phyloP scores from a whole-genome alignment of 2,888 invertebrate species.

The Ennomos fuscantarius region DNA sequence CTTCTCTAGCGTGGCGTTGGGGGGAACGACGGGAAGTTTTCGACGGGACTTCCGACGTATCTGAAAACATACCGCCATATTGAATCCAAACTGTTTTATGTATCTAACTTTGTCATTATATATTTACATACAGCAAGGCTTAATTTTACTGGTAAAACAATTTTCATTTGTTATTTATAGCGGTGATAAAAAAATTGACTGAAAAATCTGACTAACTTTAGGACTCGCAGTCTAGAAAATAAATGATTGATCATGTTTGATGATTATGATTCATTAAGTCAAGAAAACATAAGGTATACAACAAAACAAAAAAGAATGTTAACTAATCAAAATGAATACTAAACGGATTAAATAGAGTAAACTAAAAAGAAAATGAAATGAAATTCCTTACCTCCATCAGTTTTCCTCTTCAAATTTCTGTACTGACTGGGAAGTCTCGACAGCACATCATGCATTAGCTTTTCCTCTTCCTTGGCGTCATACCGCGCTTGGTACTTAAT shows the following conservation, averaged over 20 bases:
- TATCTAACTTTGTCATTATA: not conserved
- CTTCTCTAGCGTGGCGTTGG: constrained; percentile 23
- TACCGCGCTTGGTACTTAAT: constrained; percentile 66
- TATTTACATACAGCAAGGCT: not conserved
- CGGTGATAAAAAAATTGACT: too few relatives aligned
- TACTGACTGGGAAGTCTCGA: constrained; percentile 57
- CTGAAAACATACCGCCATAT: constrained; percentile 35
- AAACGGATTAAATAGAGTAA: too few relatives aligned
- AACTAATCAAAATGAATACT: too few relatives aligned
- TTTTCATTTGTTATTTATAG: not conserved
- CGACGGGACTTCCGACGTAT: constrained; percentile 26
- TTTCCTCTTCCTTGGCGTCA: constrained; percentile 55
- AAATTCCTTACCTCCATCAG: constrained; percentile 60
- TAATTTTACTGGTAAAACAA: not conserved
- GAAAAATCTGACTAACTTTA: too few relatives aligned
- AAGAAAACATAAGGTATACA: too few relatives aligned
- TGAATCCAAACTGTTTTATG: constrained; percentile 16
- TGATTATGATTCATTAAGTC: too few relatives aligned
- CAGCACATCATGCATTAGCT: constrained; percentile 62
- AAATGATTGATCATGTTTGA: too few relatives aligned
- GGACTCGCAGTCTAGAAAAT: too few relatives aligned
- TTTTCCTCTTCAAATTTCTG: constrained; percentile 56
- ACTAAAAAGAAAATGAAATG: not conserved
- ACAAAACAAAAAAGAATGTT: too few relatives aligned
- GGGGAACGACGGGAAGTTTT: constrained; percentile 33